Conservation (phyloP, 2,888 invertebrate species). For the Amphipoea oculea region DNA sequence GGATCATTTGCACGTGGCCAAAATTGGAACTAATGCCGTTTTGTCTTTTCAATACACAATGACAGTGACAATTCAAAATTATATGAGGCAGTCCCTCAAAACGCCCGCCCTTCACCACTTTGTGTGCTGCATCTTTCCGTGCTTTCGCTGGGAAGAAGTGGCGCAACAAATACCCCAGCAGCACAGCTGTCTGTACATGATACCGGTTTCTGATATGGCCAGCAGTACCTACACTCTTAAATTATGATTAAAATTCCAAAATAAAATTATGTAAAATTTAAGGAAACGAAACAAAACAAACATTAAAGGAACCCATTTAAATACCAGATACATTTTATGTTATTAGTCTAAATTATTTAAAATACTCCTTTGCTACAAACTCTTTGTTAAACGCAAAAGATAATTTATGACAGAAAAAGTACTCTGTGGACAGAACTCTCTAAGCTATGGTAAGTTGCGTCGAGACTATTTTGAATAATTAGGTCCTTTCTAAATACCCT, state of each 20-base stretch:
- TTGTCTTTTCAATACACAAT: not conserved
- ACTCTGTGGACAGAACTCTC: too few species aligned
- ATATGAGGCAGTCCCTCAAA: not conserved
- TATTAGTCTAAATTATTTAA: not conserved
- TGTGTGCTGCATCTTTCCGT: too few species aligned
- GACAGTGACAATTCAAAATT: not conserved
- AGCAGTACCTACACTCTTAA: not conserved
- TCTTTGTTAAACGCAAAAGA: slow-evolving; percentile 22
- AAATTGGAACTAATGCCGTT: not conserved
- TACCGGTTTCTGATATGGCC: not conserved
- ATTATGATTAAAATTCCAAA: not conserved
- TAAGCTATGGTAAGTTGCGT: slow-evolving; percentile 40
- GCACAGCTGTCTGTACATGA: not conserved
- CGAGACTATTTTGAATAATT: slow-evolving; percentile 51
- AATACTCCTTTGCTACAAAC: slow-evolving; percentile 48
- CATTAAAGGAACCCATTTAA: slow-evolving; percentile 11
- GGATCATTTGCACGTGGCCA: not conserved
- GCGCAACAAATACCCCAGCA: not conserved
- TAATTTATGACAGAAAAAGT: slow-evolving; percentile 58
- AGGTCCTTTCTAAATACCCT: slow-evolving; percentile 16
- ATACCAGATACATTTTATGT: slow-evolving; percentile 42
- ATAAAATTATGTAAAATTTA: slow-evolving; percentile 32
- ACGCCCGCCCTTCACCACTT: not conserved
- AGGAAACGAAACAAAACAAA: slow-evolving; percentile 36
- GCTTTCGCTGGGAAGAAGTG: too few species aligned